These are phyloP conservation scores for Drosophila lacteicornis DNA, from an alignment of 1,140 invertebrate species.

Conservation along the genomic window DNA sequence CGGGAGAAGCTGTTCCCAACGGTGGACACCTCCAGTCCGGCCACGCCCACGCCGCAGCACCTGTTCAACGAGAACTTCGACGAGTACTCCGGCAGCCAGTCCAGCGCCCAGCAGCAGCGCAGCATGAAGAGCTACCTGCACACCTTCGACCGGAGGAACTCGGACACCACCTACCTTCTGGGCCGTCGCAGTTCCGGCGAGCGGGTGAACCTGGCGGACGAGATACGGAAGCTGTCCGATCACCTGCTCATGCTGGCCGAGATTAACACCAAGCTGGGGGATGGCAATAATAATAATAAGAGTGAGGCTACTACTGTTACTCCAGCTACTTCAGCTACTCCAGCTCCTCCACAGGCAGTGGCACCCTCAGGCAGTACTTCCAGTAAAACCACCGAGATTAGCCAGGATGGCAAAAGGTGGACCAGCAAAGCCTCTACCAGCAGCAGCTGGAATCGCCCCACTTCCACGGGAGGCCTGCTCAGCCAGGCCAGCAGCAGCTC, in stretches of 20 bases:
- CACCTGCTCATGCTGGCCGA: conserved; percentile 90
- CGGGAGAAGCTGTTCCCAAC: conserved; percentile 75
- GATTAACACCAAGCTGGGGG: conserved; percentile 87
- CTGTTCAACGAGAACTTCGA: conserved; percentile 77
- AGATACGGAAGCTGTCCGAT: conserved; percentile 92
- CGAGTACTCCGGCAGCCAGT: conserved; percentile 71
- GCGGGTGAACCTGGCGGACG: conserved; percentile 90
- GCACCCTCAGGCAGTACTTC: conserved; percentile 12
- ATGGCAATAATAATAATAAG: conserved; percentile 83
- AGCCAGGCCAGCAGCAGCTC: conserved; percentile 48
- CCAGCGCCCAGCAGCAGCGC: conserved; percentile 67
- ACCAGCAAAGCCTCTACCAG: conserved; percentile 45
- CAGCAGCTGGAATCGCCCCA: conserved; percentile 41
- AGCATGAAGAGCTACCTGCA: conserved; percentile 85
- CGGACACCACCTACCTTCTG: conserved; percentile 89
- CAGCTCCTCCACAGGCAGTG: neutral
- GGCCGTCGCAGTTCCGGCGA: conserved; percentile 84
- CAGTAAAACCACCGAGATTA: conserved; percentile 33
- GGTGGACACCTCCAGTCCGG: conserved; percentile 47
- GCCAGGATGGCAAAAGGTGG: conserved; percentile 49
- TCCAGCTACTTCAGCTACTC: neutral
- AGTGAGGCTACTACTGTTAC: neutral
- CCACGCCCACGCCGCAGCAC: conserved; percentile 74
- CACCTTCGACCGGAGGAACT: conserved; percentile 89
- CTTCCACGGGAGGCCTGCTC: conserved; percentile 39